These are phyloP conservation scores for Miltochrista miniata DNA, from an alignment of 2,888 invertebrate genomes.

Conservation along the genomic window DNA sequence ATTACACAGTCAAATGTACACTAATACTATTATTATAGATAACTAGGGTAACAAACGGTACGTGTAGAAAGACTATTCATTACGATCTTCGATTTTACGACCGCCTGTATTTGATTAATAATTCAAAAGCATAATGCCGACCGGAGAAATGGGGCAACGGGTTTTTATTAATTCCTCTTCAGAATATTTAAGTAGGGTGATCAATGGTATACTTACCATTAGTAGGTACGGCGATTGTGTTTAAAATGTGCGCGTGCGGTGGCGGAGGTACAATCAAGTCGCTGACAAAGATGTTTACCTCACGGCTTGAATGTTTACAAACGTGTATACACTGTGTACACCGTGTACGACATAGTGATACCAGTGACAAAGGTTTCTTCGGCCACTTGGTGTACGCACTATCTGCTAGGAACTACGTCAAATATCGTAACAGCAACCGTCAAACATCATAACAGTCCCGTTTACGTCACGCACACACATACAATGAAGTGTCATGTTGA, in stretches of 20 bases:
- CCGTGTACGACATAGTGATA: neutral
- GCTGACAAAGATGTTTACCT: conserved; percentile 61
- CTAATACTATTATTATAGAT: neutral
- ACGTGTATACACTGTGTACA: conserved; percentile 37
- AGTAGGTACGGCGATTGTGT: conserved; percentile 38
- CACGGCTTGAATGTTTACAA: conserved; percentile 60
- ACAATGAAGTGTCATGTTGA: neutral
- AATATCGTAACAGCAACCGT: neutral
- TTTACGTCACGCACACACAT: neutral
- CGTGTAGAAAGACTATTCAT: conserved; percentile 18
- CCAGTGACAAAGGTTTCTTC: conserved; percentile 23
- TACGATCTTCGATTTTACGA: conserved; percentile 52
- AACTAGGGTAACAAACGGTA: conserved; percentile 16
- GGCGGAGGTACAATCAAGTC: conserved; percentile 33
- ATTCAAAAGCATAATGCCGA: conserved; percentile 65
- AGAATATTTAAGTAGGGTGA: conserved; percentile 48
- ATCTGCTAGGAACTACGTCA: conserved; percentile 15
- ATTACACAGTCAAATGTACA: neutral
- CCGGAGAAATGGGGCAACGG: conserved; percentile 54
- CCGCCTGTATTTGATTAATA: conserved; percentile 64
- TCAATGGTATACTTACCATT: conserved; percentile 33
- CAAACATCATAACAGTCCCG: conserved; percentile 1
- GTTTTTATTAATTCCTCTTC: conserved; percentile 58
- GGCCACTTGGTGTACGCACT: conserved; percentile 32
- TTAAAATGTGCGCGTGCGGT: conserved; percentile 50